A percentile compares a stretch with the other conserved stretches of the same genome.
phyloP scores from a whole-genome alignment of 2,888 invertebrate species.

The Escarpia spicata region DNA sequence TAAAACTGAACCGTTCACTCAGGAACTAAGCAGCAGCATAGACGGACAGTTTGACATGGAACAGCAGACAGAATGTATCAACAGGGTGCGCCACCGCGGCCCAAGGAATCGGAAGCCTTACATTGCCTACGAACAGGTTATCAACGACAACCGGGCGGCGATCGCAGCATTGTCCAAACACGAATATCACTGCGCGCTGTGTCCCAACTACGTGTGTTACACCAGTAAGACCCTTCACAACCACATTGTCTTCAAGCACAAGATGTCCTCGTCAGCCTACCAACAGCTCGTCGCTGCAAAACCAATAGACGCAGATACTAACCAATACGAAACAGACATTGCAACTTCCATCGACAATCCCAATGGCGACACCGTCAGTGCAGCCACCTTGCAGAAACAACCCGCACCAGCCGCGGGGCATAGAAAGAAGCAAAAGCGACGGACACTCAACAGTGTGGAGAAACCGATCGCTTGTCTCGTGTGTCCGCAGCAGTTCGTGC shows the following conservation, averaged over 20 bases:
- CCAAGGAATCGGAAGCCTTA: neutral
- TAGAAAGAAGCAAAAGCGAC: neutral
- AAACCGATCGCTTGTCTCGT: neutral
- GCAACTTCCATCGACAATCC: neutral
- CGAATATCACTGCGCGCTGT: neutral
- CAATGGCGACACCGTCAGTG: neutral
- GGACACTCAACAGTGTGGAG: neutral
- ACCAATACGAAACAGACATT: neutral
- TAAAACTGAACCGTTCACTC: neutral
- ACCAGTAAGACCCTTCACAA: neutral
- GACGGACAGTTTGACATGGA: neutral
- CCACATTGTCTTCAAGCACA: conserved; percentile 9
- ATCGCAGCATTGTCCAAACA: neutral
- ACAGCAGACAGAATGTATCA: neutral
- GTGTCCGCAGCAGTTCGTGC: neutral
- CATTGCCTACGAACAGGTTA: neutral
- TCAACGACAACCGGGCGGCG: neutral
- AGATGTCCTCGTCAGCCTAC: neutral
- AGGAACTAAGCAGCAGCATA: neutral
- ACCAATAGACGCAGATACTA: neutral
- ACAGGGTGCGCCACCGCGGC: neutral
- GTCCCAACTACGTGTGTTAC: neutral
- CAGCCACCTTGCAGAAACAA: neutral
- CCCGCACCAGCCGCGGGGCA: neutral
- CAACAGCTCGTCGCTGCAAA: neutral